Evolutionary conservation across 2,888 invertebrate species (phyloP).

Genomic region (Luffia ferchaultella): DNA sequence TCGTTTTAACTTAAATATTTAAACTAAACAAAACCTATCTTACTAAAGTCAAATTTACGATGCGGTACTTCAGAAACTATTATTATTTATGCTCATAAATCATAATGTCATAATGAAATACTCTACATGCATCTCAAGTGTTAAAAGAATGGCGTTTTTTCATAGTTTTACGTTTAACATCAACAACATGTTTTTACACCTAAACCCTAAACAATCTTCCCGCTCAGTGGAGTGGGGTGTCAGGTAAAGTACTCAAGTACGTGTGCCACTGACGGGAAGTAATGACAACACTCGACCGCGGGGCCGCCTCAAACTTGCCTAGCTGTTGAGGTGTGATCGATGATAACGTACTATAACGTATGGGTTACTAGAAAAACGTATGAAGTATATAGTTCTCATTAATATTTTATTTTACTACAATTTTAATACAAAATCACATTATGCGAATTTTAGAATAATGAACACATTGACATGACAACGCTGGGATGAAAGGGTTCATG

Average conservation of each 20-base stretch:
- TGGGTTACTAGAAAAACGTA: neutral
- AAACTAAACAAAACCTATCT: no score
- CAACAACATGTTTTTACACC: no score
- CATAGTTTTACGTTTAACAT: no score
- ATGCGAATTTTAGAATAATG: neutral
- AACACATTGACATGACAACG: neutral
- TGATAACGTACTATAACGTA: neutral
- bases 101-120: no score
- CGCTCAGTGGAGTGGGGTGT: neutral
- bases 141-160: no score
- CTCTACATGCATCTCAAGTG: no score
- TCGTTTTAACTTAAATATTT: no score
- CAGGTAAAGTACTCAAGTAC: conserved; percentile 4
- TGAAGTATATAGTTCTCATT: no score
- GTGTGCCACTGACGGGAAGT: conserved; percentile 9
- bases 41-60: no score
- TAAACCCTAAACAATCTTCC: neutral
- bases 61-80: no score
- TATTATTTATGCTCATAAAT: no score
- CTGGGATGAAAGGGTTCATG: neutral
- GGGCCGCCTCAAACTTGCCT: neutral
- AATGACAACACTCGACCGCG: conserved; percentile 5
- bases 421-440: neutral
- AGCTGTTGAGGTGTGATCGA: neutral
- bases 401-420: no score